Percentiles rank a stretch among this genome's conserved stretches.
Evolutionary conservation across 2,888 invertebrate genomes (phyloP).

Genomic region (Anorthoa munda): DNA sequence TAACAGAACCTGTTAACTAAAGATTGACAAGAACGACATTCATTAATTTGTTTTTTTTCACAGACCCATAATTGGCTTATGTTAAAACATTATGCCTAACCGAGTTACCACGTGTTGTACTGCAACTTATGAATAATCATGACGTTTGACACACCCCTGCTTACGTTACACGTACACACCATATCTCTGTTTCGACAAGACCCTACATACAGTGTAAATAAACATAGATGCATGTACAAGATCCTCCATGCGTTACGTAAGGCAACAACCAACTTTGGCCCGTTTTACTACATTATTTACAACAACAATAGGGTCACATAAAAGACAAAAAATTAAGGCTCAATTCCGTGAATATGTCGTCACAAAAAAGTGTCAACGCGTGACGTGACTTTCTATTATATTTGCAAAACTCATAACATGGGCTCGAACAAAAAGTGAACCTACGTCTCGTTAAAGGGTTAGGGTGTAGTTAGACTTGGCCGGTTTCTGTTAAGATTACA

Average conservation of each 20-base stretch:
- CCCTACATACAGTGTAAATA: conserved; percentile 35
- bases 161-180: conserved; percentile 7
- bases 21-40: background rate
- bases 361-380: conserved; percentile 65
- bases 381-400: conserved; percentile 67
- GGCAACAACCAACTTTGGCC: conserved; percentile 35
- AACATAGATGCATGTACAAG: conserved; percentile 16
- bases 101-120: conserved; percentile 10
- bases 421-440: conserved; percentile 57
- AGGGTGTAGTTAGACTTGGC: conserved; percentile 37
- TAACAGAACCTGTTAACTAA: too few relatives aligned
- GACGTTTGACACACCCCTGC: conserved; percentile 33
- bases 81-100: background rate
- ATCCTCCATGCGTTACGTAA: conserved; percentile 44
- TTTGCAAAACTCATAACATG: conserved; percentile 58
- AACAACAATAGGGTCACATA: conserved; percentile 49
- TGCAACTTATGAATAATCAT: conserved; percentile 51
- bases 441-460: conserved; percentile 53
- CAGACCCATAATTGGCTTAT: background rate
- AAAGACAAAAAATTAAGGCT: conserved; percentile 63
- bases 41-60: background rate
- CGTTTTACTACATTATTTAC: conserved; percentile 62
- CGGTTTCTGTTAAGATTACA: too few relatives aligned
- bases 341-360: conserved; percentile 58
- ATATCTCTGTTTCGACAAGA: conserved; percentile 40